A percentile compares a stretch with the other conserved stretches of the same genome.
phyloP scores from a whole-genome alignment of 2,797 vertebrate genomes.

The Numenius phaeopus region DNA sequence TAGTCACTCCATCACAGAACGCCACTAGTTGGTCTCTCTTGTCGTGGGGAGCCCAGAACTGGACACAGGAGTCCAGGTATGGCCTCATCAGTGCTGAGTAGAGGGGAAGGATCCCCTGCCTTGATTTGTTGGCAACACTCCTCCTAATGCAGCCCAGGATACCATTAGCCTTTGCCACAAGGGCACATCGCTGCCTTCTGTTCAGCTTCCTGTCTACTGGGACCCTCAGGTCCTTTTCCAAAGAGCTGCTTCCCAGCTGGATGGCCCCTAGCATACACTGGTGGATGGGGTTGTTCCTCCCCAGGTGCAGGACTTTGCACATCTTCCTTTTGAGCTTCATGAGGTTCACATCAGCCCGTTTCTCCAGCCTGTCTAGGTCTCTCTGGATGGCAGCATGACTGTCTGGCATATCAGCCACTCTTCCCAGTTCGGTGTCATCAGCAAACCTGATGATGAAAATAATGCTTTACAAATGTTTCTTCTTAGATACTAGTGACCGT shows the following conservation, averaged over 20 bases:
- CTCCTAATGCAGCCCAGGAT: background rate
- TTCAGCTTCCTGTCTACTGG: background rate
- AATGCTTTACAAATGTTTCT: background rate
- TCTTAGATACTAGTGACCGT: constrained; percentile 72
- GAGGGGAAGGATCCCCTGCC: background rate
- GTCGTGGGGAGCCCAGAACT: background rate
- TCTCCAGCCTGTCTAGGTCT: background rate
- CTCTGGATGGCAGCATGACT: background rate
- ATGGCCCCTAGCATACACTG: background rate
- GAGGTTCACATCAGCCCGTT: background rate
- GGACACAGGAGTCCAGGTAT: background rate
- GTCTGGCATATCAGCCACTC: background rate
- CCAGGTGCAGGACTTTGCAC: background rate
- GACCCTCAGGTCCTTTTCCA: background rate
- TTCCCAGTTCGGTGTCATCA: background rate
- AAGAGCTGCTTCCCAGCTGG: background rate
- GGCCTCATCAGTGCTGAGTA: background rate
- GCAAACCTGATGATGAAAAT: background rate
- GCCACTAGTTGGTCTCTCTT: background rate
- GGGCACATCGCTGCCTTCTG: background rate
- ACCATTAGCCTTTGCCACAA: background rate
- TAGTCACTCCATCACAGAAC: background rate
- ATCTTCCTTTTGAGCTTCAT: background rate
- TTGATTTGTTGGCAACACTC: background rate
- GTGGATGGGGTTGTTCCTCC: background rate